Conservation (phyloP, 2,888 invertebrate genomes). For the Lutraria lutraria region DNA sequence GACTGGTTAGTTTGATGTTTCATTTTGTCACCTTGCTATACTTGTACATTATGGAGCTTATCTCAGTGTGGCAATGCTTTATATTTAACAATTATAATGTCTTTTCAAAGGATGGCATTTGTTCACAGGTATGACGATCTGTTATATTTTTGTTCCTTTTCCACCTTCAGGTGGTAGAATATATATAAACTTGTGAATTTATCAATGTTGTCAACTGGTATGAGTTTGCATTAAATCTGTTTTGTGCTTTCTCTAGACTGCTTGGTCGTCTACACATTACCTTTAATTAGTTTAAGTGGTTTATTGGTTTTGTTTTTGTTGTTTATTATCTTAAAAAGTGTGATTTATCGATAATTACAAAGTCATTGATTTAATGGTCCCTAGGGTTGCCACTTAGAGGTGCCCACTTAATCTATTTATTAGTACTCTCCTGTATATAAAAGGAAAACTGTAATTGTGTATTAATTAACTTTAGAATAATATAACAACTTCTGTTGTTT, state of each 20-base stretch:
- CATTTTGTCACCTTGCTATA: too few species aligned
- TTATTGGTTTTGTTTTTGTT: neutral
- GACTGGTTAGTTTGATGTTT: too few species aligned
- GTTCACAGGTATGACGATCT: too few species aligned
- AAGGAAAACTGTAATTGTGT: too few species aligned
- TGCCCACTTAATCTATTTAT: too few species aligned
- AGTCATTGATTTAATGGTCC: constrained; percentile 5
- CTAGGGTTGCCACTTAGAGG: neutral
- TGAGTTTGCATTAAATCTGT: neutral
- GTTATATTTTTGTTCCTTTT: neutral
- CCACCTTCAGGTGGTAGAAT: neutral
- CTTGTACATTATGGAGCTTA: too few species aligned
- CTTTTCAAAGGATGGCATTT: too few species aligned
- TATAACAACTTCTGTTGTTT: too few species aligned
- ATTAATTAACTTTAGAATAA: too few species aligned
- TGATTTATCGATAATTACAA: neutral
- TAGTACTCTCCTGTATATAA: too few species aligned
- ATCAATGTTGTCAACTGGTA: neutral
- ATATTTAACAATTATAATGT: too few species aligned
- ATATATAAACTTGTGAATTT: neutral
- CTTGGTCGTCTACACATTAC: neutral
- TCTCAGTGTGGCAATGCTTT: too few species aligned
- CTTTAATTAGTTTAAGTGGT: neutral
- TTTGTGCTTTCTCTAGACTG: neutral
- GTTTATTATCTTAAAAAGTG: neutral